Evolutionary conservation across 64 coral and sea anemone genomes (phyloP).

Genomic region (Pocillopora verrucosa): DNA sequence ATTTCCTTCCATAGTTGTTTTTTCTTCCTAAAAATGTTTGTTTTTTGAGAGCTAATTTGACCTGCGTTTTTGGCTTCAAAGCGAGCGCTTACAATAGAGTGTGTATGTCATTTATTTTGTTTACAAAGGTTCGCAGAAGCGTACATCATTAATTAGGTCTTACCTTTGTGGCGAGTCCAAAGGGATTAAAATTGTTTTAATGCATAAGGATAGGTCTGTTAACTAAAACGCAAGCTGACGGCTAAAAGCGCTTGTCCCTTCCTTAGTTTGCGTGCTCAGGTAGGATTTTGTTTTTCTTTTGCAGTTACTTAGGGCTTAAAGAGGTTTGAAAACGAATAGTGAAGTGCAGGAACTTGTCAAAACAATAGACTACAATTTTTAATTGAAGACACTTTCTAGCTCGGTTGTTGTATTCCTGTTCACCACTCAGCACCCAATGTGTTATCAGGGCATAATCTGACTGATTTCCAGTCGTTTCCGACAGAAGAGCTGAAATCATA

Average conservation of each 20-base stretch:
- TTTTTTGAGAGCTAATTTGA: not conserved
- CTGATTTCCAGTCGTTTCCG: not conserved
- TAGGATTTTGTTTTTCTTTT: not conserved
- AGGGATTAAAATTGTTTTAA: conserved; percentile 6
- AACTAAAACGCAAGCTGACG: not conserved
- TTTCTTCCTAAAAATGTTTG: too few species aligned
- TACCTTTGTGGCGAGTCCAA: conserved; percentile 14
- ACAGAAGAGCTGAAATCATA: not conserved
- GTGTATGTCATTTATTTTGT: not conserved
- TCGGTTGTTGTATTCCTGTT: not conserved
- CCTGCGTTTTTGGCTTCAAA: not conserved
- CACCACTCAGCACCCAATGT: not conserved
- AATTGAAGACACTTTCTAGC: not conserved
- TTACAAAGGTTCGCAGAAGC: not conserved
- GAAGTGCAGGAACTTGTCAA: not conserved
- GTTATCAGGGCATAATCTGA: not conserved
- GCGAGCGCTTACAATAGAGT: not conserved
- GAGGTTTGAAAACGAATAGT: not conserved
- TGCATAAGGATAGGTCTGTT: not conserved
- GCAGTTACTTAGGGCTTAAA: not conserved
- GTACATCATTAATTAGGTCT: conserved; percentile 11
- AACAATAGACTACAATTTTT: not conserved
- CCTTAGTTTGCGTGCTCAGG: not conserved
- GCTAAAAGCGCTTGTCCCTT: not conserved
- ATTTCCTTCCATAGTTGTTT: not conserved